Base-by-base conservation (phyloP, 2,113 vertebrate species). In the Arenaria interpres region DNA sequence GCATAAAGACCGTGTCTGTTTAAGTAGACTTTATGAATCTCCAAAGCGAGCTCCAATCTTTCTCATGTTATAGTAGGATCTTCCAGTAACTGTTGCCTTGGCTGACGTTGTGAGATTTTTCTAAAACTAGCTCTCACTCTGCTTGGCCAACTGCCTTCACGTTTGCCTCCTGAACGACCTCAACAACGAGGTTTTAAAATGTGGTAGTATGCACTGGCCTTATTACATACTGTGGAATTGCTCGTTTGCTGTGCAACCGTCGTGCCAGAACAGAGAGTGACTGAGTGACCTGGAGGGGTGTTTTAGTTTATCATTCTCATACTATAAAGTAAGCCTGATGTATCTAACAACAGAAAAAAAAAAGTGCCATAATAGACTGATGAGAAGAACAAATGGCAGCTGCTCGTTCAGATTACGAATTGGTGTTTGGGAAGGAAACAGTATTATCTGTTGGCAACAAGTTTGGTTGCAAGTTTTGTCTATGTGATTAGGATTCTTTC, bases 151-250 rank as follows among this genome's bases (percentile, higher is more conserved):
- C 67, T 90, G 85, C 82, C 95, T 95, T 87, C 39, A 85, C 30
- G 14, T 85, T 96, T 95, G 83, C 73, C 93, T 95, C 64, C 50
- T 84, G 56, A 86, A 72, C 90, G 64, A 97, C 83, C 80, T 94
- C 75, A 74, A 3, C 46, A 88, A 33, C 0, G 0, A 84, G 17
- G 43, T 92, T 96, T 88, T 63, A 78, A 90, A 94, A 88, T 72
- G 56, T 56, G 45, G 48, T 78, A 79, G 35, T 95, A 45, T 39
- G 35, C 24, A 3, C 32, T 75, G 24, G 56, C 51, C 63, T 68
- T 84, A 14, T n/a, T 92, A 46, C 32, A 20, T 56, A 7, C 45
- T 63, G 41, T 0, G 0, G 75, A 81, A 77, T 95, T 88, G 72
- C 45, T 89, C 2, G 1, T 78, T 85, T 90, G 78, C 68, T 72